Percentiles rank a stretch among this genome's conserved stretches.
These are phyloP conservation scores for Colinus virginianus DNA, from an alignment of 2,113 vertebrate genomes.

Conservation along the genomic window DNA sequence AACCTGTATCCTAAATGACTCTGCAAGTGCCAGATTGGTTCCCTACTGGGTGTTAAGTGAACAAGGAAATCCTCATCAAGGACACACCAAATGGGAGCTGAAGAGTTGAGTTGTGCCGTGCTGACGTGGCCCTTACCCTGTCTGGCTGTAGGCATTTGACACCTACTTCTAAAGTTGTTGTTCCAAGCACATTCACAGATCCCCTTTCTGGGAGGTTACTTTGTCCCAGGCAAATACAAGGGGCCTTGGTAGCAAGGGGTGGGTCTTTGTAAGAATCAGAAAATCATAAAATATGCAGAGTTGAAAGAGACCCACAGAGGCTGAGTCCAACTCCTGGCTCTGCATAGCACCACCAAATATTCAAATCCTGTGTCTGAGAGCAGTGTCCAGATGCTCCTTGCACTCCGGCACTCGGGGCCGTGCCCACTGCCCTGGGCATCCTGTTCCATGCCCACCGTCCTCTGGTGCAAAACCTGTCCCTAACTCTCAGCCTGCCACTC, in stretches of 20 bases:
- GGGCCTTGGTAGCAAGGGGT: neutral
- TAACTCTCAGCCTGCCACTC: neutral
- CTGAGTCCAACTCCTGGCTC: neutral
- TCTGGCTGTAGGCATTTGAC: neutral
- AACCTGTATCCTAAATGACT: neutral
- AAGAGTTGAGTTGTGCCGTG: neutral
- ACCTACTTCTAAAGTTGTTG: neutral
- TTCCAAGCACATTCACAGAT: neutral
- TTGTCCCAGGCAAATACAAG: neutral
- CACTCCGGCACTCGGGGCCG: neutral
- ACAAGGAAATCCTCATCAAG: neutral
- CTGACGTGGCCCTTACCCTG: conserved; percentile 37
- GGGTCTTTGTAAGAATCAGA: neutral
- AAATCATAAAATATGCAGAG: neutral
- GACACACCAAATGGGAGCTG: neutral
- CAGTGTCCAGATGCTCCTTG: neutral
- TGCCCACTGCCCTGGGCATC: too few relatives aligned
- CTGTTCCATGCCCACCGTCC: neutral
- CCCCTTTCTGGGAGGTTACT: neutral
- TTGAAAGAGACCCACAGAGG: neutral
- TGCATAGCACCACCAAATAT: neutral
- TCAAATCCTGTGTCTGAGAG: neutral
- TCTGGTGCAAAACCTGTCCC: neutral
- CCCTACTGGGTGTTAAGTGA: conserved; percentile 46
- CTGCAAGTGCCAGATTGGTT: neutral